These are phyloP conservation scores for Chelonoidis abingdonii DNA, from an alignment of 2,113 vertebrate genomes.

Conservation along the genomic window DNA sequence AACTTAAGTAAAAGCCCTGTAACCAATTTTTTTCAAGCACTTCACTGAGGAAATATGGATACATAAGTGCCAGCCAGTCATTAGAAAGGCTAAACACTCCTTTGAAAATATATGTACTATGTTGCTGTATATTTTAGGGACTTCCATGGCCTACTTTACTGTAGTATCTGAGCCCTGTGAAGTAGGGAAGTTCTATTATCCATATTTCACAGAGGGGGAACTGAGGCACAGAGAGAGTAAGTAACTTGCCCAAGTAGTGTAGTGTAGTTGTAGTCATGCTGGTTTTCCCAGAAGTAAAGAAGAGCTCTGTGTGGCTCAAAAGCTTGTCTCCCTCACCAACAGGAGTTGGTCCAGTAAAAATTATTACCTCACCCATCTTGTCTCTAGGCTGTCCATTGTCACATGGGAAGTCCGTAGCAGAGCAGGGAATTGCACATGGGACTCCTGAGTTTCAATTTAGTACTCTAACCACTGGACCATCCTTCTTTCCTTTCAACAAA, in stretches of 20 bases:
- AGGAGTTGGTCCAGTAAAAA: not conserved
- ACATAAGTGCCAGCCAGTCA: not conserved
- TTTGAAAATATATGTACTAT: not conserved
- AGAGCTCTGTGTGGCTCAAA: not conserved
- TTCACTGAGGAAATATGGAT: not conserved
- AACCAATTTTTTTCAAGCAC: not conserved
- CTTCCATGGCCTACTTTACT: not conserved
- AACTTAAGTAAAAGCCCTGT: not conserved
- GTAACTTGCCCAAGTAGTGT: not conserved
- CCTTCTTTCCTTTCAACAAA: not conserved
- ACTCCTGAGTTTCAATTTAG: not conserved
- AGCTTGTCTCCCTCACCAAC: not conserved
- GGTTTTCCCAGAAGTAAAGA: not conserved
- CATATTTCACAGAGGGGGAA: not conserved
- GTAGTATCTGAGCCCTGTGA: not conserved
- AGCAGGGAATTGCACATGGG: not conserved
- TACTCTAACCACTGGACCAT: not conserved
- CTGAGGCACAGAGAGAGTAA: not conserved
- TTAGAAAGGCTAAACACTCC: not conserved
- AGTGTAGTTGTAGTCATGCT: not conserved
- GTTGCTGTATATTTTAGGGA: not conserved
- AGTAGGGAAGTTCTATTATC: not conserved
- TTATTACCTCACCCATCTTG: not conserved
- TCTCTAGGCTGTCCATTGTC: not conserved
- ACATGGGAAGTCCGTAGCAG: not conserved